Conservation (phyloP, 2,797 vertebrate species). For the Podargus strigoides region DNA sequence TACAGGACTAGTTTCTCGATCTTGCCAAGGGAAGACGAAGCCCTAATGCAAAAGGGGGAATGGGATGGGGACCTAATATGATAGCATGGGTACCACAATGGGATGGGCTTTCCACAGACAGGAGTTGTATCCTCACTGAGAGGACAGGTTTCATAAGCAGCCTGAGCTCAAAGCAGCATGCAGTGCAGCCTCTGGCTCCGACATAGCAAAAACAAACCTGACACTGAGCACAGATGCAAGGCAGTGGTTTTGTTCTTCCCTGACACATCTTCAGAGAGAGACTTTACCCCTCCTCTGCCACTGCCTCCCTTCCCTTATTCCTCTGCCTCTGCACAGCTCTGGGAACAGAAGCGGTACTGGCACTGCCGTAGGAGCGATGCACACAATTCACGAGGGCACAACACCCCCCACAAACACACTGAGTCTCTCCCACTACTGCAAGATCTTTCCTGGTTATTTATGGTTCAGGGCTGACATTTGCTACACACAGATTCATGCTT, state of each 20-base stretch:
- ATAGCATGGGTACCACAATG: rapidly evolving
- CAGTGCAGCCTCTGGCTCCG: neutral
- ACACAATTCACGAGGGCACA: neutral
- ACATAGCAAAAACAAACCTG: neutral
- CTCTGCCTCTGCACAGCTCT: rapidly evolving
- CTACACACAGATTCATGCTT: neutral
- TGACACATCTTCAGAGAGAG: neutral
- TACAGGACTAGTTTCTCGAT: neutral
- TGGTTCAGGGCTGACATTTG: neutral
- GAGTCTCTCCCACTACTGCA: neutral
- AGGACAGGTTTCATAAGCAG: neutral
- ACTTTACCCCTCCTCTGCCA: neutral
- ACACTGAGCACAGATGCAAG: neutral
- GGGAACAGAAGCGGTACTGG: neutral
- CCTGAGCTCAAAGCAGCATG: neutral
- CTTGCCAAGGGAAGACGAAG: neutral
- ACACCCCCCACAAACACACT: rapidly evolving
- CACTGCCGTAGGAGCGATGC: rapidly evolving
- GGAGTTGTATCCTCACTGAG: rapidly evolving
- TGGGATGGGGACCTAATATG: neutral
- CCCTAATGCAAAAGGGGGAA: neutral
- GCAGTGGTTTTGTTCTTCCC: neutral
- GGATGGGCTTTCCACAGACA: neutral
- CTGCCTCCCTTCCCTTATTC: rapidly evolving
- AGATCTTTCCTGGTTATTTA: neutral